phyloP scores from a whole-genome alignment of 2,888 invertebrate genomes.

The Plebejus argus region DNA sequence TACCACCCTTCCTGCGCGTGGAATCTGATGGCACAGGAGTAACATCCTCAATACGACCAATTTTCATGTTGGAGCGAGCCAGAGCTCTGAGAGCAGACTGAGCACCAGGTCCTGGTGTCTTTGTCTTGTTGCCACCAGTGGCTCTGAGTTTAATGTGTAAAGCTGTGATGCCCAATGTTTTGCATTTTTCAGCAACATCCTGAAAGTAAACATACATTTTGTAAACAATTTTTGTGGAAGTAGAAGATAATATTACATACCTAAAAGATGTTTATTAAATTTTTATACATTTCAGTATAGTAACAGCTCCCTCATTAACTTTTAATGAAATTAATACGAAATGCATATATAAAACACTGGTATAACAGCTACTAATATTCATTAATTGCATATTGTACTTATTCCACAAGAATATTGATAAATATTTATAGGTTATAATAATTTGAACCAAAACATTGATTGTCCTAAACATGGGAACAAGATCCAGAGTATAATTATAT shows the following conservation, averaged over 20 bases:
- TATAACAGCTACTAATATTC: too few relatives aligned
- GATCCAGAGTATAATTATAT: constrained; percentile 41
- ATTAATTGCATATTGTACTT: neutral
- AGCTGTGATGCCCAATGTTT: constrained; percentile 97
- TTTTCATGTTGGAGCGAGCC: constrained; percentile 99
- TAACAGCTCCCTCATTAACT: too few relatives aligned
- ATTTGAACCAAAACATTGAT: constrained; percentile 16
- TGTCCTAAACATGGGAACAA: neutral
- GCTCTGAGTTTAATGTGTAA: constrained; percentile 99
- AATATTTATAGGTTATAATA: constrained; percentile 23
- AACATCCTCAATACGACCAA: constrained; percentile 99
- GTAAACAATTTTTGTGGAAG: neutral
- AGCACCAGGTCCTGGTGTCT: constrained; percentile 99
- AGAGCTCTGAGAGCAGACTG: constrained; percentile 98
- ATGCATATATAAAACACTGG: neutral
- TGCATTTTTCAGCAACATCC: constrained; percentile 99
- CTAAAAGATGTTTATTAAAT: too few relatives aligned
- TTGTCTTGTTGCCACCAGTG: constrained; percentile 99
- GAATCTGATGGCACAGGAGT: constrained; percentile 99
- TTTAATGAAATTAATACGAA: neutral
- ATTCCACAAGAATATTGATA: neutral
- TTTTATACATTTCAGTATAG: too few relatives aligned
- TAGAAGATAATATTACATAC: too few relatives aligned
- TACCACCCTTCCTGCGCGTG: constrained; percentile 99
- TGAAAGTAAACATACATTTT: constrained; percentile 51